Base-by-base conservation (phyloP, 2,888 invertebrate genomes). In the Thysanoteuthis rhombus region DNA sequence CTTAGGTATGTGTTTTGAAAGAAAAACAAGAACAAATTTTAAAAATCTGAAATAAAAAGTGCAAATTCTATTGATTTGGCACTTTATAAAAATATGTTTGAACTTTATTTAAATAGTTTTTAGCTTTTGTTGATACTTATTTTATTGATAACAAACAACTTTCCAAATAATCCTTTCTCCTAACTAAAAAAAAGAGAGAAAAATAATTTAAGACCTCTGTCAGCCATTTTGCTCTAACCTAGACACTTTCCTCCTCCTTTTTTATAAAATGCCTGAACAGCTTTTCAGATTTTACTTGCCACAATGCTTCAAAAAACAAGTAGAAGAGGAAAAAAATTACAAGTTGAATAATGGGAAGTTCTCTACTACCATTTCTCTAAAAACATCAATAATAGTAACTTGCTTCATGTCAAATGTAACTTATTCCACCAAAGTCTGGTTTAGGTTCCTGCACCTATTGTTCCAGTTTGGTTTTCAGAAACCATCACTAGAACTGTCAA, bases 241-340 rank as follows among this genome's bases (percentile, higher is more conserved):
- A 75, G 75, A 8, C n/a, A 75, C 75, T 10, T 75, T 75, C 75
- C 16, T 75, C n/a, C 8, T 52, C 22, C 22, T 52, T 1, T 52
- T 52, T 52, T n/a, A 75, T 75, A 75, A 75, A 75, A 75, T 75
- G 75, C 75, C 75, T n/a, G n/a, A 75, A 75, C 75, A 75, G 75
- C 75, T 75, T 75, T 75, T 75, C 32, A n/a, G 32, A 75, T 75
- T 75, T 75, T 75, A 32, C 75, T 75, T 75, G 32, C n/a, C n/a
- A 75, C 75, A 75, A 75, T 75, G 12, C 75, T 75, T 32, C 32
- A n/a, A 75, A 75, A 75, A 75, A n/a, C 75, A 75, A 75, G 75
- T 75, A 4, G 75, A n/a, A 75, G 10, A 10, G 75, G 1, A 75
- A 75, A 12, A n/a, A 8, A n/a, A n/a, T 75, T 75, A n/a, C 75